Conservation (phyloP, 2,113 vertebrate genomes). For the Orthonyx spaldingii region DNA sequence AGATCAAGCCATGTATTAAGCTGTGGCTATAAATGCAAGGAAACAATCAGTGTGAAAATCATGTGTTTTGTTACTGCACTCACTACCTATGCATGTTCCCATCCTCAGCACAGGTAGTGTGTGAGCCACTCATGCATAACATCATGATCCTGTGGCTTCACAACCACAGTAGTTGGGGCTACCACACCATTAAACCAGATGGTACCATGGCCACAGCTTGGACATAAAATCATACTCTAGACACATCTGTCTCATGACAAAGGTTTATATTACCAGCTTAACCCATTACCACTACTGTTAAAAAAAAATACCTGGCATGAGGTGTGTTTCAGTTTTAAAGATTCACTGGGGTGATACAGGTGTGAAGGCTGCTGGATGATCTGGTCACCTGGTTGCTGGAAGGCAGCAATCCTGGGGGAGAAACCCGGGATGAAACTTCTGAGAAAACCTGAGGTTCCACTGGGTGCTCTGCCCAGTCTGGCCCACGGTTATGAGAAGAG, state of each 20-base stretch:
- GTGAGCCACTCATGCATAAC: neutral
- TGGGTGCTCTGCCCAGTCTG: neutral
- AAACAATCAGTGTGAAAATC: neutral
- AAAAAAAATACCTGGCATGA: neutral
- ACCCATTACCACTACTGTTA: neutral
- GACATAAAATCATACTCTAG: neutral
- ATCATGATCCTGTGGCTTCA: neutral
- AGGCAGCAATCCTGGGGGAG: neutral
- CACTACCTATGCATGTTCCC: accelerated
- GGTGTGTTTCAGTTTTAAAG: neutral
- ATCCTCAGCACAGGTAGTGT: neutral
- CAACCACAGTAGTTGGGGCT: neutral
- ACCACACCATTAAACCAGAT: neutral
- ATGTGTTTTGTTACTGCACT: neutral
- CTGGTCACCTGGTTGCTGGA: neutral
- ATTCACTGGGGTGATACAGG: neutral
- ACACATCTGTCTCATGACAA: neutral
- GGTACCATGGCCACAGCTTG: neutral
- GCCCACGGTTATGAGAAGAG: neutral
- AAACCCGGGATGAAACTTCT: neutral
- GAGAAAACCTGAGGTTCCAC: neutral
- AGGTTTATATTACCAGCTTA: neutral
- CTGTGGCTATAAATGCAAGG: neutral
- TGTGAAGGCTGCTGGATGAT: neutral
- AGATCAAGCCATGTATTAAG: neutral